Base-by-base conservation (phyloP, 2,888 invertebrate genomes). In the Dyspetes luteomarginatus region DNA sequence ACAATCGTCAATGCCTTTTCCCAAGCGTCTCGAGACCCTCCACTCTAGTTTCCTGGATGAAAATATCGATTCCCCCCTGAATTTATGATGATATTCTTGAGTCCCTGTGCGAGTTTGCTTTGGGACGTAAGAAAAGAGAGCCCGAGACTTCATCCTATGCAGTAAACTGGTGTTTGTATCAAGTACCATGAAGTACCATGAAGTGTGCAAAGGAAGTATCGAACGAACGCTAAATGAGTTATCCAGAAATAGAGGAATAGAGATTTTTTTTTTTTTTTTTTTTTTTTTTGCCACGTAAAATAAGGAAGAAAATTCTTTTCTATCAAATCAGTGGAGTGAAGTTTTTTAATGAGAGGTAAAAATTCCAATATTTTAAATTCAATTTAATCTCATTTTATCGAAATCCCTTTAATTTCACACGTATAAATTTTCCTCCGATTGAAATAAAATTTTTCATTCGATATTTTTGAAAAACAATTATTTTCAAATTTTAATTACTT, bases 11-110 rank as follows among this genome's bases (percentile, higher is more conserved):
- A 36, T 36, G 12, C 43, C 55, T 45, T 73, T 48, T 41, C 58
- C 56, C 17, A 3, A 36, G 41, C 50, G 28, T 62, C 3, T 41
- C 19, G 26, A 26, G n/a, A 4, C 60, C 72, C 43, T 52, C 9
- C 52, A 2, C 26, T 4, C 36, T 12, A n/a, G 5, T 3, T n/a
- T 3, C n/a, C 5, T 58, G 62, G 65, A 24, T 58, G 67, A 58
- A 67, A 67, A 78, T 78, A 78, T 78, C 72, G 72, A 72, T 78
- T 78, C 67, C 50, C 48, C 24, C 30, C 45, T 60, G 78, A 78
- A 78, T 78, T 72, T 78, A 72, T 52, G 78, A 78, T 78, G 78
- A 78, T 72, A 72, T 78, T 72, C 60, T 60, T 41, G 30, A 30
- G 58, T 58, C 62, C 30, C 28, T 12, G 43, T 26, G 28, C 43